These are phyloP conservation scores for Drosophila serrata DNA, from an alignment of 1,140 invertebrate species.

Conservation along the genomic window DNA sequence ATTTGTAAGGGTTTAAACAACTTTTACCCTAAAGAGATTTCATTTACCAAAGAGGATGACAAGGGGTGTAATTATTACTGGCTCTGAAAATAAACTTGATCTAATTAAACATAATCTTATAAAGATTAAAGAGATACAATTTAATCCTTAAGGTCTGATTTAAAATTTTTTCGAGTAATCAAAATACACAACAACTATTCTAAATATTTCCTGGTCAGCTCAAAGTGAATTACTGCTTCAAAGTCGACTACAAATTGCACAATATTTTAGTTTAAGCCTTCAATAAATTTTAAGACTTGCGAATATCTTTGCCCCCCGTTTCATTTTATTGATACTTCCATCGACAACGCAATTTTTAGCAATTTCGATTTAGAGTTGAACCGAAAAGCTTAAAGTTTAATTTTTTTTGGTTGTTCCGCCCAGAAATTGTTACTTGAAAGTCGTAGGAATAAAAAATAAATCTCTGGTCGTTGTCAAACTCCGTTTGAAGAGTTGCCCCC, in stretches of 20 bases:
- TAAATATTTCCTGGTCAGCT: neutral
- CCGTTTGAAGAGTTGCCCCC: constrained; percentile 37
- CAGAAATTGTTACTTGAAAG: constrained; percentile 22
- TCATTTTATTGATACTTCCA: neutral
- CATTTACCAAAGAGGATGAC: too few species aligned
- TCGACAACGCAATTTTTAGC: neutral
- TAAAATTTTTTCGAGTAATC: neutral
- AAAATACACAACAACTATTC: neutral
- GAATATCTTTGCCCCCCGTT: neutral
- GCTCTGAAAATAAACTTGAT: too few species aligned
- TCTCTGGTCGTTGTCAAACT: constrained; percentile 44
- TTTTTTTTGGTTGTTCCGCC: constrained; percentile 4
- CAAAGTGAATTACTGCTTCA: neutral
- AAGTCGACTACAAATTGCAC: neutral
- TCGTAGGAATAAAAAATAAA: constrained; percentile 20
- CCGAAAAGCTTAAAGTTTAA: constrained; percentile 29
- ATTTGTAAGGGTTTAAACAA: neutral
- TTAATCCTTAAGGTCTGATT: neutral
- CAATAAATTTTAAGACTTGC: constrained; percentile 2
- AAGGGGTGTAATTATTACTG: too few species aligned
- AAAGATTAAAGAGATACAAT: too few species aligned
- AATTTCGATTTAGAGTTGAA: constrained; percentile 18
- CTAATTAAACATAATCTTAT: too few species aligned
- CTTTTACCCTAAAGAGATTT: neutral
- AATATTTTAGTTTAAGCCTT: constrained; percentile 12